Base-by-base conservation (phyloP, 2,888 invertebrate species). In the Thymelicus sylvestris region DNA sequence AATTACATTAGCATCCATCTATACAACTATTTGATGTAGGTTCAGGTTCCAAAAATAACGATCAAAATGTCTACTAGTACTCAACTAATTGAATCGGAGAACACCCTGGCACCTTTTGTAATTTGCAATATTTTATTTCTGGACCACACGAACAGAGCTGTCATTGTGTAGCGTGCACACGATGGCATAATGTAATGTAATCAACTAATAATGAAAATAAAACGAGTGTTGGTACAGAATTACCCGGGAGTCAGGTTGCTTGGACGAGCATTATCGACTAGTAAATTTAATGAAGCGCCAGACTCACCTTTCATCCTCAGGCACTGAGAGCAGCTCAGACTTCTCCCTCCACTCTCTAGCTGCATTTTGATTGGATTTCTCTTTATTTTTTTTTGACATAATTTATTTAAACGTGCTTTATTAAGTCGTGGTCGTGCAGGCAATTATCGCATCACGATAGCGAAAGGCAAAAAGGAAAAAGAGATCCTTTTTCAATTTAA, bases 291-390 rank as follows among this genome's bases (percentile, higher is more conserved):
- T 90, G 91, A 93, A 90, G 83, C 88, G 79, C 80, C 80, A 81
- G 84, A 86, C 91, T 93, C 89, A 93, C 93, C 93, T 91, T 91
- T 93, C 92, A 92, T 91, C 90, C 80, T 93, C 93, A 90, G 92
- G 91, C 83, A 92, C 92, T 24, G 89, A 83, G 65, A 92, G 83
- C 74, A 92, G 86, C 78, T 92, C 93, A 55, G 87, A 85, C 77
- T 88, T 86, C 80, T 90, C 89, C 76, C 89, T 86, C 85, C 88
- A 81, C 78, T 90, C 90, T 80, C 84, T 89, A 73, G 79, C 80
- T 78, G 83, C 83, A 80, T 83, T 89, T 80, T 86, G 88, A 87
- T 87, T 90, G 78, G 86, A 84, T 88, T 88, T 92, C 77, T 92
- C 91, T 83, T 90, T 92, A 87, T 87, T 91, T 88, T 89, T 91